Evolutionary conservation across 64 coral and sea anemone genomes (phyloP).

Genomic region (Anthopleura sola): DNA sequence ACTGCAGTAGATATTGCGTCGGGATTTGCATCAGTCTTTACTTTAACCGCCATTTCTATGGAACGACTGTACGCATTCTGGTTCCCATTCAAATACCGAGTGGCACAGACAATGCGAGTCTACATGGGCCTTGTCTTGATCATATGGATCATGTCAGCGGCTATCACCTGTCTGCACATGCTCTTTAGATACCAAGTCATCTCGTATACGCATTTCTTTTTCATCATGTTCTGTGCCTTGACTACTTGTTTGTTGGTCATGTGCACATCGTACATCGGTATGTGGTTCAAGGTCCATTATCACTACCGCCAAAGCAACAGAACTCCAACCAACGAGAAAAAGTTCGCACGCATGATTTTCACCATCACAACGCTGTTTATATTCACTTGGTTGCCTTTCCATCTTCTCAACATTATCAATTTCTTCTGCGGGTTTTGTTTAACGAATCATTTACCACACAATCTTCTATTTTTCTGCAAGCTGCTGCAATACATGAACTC

Average conservation of each 20-base stretch:
- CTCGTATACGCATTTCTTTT: slow-evolving; percentile 48
- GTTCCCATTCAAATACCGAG: slow-evolving; percentile 31
- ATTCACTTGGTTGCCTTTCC: slow-evolving; percentile 60
- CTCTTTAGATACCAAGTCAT: slow-evolving; percentile 38
- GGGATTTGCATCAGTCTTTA: slow-evolving; percentile 74
- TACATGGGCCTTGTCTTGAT: slow-evolving; percentile 14
- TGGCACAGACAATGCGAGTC: neutral
- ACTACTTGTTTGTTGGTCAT: slow-evolving; percentile 34
- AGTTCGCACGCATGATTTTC: slow-evolving; percentile 54
- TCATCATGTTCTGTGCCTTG: slow-evolving; percentile 45
- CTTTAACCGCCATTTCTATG: slow-evolving; percentile 54
- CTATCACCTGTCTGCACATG: slow-evolving; percentile 47
- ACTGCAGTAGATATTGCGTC: slow-evolving; percentile 71
- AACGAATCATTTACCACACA: slow-evolving; percentile 7
- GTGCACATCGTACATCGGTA: slow-evolving; percentile 44
- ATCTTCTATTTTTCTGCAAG: slow-evolving; percentile 56
- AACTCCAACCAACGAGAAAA: slow-evolving; percentile 18
- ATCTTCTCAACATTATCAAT: slow-evolving; percentile 67
- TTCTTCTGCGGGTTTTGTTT: slow-evolving; percentile 62
- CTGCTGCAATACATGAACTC: slow-evolving; percentile 64
- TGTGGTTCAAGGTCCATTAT: slow-evolving; percentile 51
- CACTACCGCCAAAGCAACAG: slow-evolving; percentile 16
- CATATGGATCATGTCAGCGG: slow-evolving; percentile 41
- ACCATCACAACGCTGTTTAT: slow-evolving; percentile 52
- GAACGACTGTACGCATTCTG: slow-evolving; percentile 57